Base-by-base conservation (phyloP, 1,140 invertebrate genomes). In the Listronotus oregonensis region DNA sequence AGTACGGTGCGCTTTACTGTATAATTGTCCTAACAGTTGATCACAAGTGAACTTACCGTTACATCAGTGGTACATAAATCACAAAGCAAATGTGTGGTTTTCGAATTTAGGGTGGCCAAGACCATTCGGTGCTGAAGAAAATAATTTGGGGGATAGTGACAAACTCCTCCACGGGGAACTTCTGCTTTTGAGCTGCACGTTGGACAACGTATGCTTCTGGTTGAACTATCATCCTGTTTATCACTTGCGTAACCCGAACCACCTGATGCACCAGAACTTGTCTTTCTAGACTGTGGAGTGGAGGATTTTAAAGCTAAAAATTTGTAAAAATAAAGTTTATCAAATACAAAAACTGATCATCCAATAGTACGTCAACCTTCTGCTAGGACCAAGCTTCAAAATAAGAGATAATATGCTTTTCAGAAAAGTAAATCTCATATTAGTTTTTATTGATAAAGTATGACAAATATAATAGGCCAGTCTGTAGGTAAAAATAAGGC, bases 81-180 rank as follows among this genome's bases (percentile, higher is more conserved):
- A 67, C 85, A 87, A 3, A 85, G 78, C 3, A 84, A 78, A 44
- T 78, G 76, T 21, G 79, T 78, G 3, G 72, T 77, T 34, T 78
- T 78, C n/a, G 75, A 73, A 67, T 82, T 80, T 12, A 82, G 74
- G 7, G 79, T 78, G 2, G 81, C 80, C 15, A 81, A 73, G 15
- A 82, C 73, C 73, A 86, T 81, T 64, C 81, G 79, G 69, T 84
- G 80, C 64, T 85, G 79, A 43, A 86, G 72, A 17, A 85, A 76
- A 71, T 85, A 85, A 79, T 87, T 83, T 14, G 83, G 80, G 1
- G 85, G 85, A 47, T 85, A 75, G 32, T 80, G 73, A 15, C 85
- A 76, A 37, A 70, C 69, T 0, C 84, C 85, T 6, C 78, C 80
- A 9, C 83, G 82, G 5, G 84, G 83, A 18, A 86, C 69, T 42